These are phyloP conservation scores for Cynopterus sphinx DNA, from an alignment of 2,797 vertebrate species.

Conservation along the genomic window DNA sequence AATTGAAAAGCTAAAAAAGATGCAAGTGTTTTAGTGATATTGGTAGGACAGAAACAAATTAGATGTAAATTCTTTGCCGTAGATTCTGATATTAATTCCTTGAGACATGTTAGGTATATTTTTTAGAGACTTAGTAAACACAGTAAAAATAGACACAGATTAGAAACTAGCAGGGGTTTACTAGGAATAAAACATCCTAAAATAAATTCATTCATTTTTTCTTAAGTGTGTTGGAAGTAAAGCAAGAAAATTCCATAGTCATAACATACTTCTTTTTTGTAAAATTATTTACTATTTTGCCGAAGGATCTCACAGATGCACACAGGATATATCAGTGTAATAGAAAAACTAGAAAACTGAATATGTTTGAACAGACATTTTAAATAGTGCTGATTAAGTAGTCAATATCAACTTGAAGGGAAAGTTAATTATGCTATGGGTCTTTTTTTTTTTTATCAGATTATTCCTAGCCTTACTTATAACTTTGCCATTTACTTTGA, in stretches of 20 bases:
- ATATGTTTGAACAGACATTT: neutral
- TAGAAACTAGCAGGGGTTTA: neutral
- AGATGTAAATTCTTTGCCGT: neutral
- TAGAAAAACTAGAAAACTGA: neutral
- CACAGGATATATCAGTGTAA: neutral
- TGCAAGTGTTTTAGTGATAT: neutral
- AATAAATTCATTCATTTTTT: neutral
- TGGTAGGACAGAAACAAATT: neutral
- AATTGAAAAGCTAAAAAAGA: neutral
- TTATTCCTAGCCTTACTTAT: neutral
- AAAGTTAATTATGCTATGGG: neutral
- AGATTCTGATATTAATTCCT: neutral
- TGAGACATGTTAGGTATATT: neutral
- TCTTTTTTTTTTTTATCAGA: neutral
- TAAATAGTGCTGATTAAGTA: neutral
- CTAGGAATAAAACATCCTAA: neutral
- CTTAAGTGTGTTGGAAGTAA: neutral
- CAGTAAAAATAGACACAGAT: neutral
- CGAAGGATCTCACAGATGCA: neutral
- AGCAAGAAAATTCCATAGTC: neutral
- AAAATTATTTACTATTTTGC: neutral
- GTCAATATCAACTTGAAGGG: neutral
- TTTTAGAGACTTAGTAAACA: neutral
- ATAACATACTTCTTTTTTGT: neutral
- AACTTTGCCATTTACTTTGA: neutral